These are phyloP conservation scores for Rotaria macrura DNA, from an alignment of 2,888 invertebrate genomes.

Conservation along the genomic window DNA sequence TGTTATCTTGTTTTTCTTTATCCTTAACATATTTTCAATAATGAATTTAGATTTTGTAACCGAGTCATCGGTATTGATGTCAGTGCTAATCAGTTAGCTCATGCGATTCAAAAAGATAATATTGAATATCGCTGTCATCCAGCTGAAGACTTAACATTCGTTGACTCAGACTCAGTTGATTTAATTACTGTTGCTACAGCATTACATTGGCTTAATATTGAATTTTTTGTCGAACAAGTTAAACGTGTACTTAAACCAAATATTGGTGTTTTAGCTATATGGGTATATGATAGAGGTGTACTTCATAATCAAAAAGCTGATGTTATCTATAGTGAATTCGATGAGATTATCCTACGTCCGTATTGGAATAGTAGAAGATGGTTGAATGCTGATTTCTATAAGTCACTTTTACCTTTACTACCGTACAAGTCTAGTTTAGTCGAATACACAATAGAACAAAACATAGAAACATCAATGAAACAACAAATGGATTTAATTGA, in stretches of 20 bases:
- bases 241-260: background rate
- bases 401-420: background rate
- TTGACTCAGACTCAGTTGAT: background rate
- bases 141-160: background rate
- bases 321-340: background rate
- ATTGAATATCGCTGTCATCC: background rate
- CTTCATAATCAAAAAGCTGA: background rate
- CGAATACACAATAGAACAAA: background rate
- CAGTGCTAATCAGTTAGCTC: background rate
- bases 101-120: background rate
- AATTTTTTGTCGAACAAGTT: background rate
- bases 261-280: background rate
- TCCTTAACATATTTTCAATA: background rate
- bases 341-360: background rate
- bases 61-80: background rate
- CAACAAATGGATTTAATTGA: background rate
- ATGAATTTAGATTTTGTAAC: background rate
- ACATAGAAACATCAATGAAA: background rate
- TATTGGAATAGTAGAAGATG: background rate
- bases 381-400: background rate
- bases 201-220: slow-evolving; percentile 5
- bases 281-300: background rate
- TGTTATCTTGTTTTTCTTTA: background rate
- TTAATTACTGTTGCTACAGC: background rate
- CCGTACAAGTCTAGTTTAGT: background rate